Conservation (phyloP, 2,797 vertebrate species). For the Dendrocincla fuliginosa region DNA sequence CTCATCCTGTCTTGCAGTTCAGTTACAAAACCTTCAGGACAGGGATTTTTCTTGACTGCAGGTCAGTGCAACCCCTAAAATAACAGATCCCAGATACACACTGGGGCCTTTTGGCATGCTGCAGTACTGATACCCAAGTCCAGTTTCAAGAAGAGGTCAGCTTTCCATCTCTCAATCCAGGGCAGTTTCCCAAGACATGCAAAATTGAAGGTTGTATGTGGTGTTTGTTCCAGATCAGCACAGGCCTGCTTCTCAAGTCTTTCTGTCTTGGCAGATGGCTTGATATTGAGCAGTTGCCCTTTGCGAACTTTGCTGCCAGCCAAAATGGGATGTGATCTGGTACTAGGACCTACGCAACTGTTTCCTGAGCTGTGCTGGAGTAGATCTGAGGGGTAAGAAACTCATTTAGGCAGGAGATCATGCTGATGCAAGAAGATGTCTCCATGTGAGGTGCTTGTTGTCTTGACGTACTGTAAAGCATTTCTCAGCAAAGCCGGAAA, state of each 20-base stretch:
- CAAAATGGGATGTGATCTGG: neutral
- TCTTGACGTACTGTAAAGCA: neutral
- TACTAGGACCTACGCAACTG: neutral
- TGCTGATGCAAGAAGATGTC: neutral
- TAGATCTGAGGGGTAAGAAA: neutral
- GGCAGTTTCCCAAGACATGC: neutral
- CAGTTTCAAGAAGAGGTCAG: neutral
- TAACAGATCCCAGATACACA: neutral
- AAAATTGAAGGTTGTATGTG: rapidly evolving
- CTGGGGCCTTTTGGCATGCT: neutral
- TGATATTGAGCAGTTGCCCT: neutral
- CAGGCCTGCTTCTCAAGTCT: neutral
- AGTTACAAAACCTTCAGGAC: neutral
- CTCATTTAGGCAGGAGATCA: no score
- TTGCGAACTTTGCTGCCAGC: neutral
- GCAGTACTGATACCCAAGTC: neutral
- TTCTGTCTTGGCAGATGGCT: neutral
- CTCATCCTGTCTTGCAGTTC: neutral
- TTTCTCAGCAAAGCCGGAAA: neutral
- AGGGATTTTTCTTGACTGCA: neutral
- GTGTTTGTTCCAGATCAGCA: neutral
- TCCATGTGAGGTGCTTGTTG: neutral
- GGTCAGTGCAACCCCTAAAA: neutral
- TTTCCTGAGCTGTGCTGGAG: neutral
- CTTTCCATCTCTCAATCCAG: neutral